These are phyloP conservation scores for Stenopsyche tienmushanensis DNA, from an alignment of 1,140 invertebrate genomes.

Conservation along the genomic window DNA sequence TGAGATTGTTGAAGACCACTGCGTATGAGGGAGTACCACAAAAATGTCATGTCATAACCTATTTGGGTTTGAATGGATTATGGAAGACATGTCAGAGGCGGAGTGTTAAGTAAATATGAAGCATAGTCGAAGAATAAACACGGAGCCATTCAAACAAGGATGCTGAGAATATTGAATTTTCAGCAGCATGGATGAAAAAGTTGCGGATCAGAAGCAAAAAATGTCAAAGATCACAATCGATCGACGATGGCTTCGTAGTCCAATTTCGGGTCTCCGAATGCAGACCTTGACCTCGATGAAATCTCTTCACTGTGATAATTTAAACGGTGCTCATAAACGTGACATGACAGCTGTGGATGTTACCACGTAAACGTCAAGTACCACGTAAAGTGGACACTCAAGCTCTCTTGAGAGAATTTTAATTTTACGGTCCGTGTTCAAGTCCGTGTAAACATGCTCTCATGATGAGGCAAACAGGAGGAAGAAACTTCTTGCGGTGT, in stretches of 20 bases:
- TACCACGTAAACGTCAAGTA: background rate
- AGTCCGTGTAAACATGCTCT: background rate
- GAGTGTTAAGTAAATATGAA: conserved; percentile 2
- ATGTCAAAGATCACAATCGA: no score
- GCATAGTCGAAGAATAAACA: background rate
- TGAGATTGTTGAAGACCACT: no score
- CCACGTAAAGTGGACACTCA: background rate
- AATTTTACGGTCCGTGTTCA: background rate
- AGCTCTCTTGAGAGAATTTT: background rate
- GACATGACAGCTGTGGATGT: background rate
- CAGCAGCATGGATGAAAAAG: no score
- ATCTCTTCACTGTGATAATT: background rate
- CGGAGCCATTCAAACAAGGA: background rate
- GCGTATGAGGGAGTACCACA: no score
- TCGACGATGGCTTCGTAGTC: background rate
- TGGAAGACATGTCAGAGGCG: conserved; percentile 1
- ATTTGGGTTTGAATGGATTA: conserved; percentile 13
- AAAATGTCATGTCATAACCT: conserved; percentile 9
- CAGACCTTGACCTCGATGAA: background rate
- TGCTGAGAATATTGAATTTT: no score
- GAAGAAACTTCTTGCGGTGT: background rate
- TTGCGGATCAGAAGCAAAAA: no score
- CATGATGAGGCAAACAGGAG: background rate
- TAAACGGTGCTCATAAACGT: background rate
- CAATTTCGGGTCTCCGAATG: background rate